Conservation (phyloP, 2,797 vertebrate genomes). For the Malurus splendens region DNA sequence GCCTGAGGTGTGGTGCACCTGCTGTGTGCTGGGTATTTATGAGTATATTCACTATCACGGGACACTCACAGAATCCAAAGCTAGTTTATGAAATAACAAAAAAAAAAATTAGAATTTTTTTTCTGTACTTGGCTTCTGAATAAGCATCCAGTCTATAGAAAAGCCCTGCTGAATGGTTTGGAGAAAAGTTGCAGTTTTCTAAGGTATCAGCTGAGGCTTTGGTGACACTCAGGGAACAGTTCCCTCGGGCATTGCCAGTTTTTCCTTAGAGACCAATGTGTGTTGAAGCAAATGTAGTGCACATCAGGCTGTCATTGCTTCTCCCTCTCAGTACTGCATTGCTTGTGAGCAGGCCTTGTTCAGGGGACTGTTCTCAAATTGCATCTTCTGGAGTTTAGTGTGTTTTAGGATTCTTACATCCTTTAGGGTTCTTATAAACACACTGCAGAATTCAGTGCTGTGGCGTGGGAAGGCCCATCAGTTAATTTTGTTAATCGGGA, state of each 20-base stretch:
- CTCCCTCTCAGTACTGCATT: rapidly evolving
- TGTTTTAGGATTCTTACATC: not conserved
- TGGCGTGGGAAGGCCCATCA: not conserved
- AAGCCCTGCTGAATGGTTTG: not conserved
- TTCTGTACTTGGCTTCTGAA: not conserved
- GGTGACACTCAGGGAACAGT: rapidly evolving
- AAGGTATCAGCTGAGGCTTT: not conserved
- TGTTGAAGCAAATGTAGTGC: not conserved
- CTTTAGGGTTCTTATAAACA: not conserved
- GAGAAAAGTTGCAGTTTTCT: not conserved
- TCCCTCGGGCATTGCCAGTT: not conserved
- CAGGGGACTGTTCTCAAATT: not conserved
- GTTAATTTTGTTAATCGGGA: not conserved
- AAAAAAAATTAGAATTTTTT: not conserved
- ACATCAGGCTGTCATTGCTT: not conserved
- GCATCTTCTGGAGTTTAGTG: not conserved
- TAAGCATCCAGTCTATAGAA: not conserved
- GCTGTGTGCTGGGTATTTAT: not conserved
- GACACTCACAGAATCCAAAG: not conserved
- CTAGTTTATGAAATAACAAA: not conserved
- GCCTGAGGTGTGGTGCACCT: not conserved
- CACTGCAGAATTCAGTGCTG: not conserved
- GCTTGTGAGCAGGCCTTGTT: not conserved
- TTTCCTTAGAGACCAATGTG: not conserved
- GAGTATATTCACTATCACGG: rapidly evolving